These are phyloP conservation scores for Spheniscus mendiculus DNA, from an alignment of 2,113 vertebrate genomes.

Conservation along the genomic window DNA sequence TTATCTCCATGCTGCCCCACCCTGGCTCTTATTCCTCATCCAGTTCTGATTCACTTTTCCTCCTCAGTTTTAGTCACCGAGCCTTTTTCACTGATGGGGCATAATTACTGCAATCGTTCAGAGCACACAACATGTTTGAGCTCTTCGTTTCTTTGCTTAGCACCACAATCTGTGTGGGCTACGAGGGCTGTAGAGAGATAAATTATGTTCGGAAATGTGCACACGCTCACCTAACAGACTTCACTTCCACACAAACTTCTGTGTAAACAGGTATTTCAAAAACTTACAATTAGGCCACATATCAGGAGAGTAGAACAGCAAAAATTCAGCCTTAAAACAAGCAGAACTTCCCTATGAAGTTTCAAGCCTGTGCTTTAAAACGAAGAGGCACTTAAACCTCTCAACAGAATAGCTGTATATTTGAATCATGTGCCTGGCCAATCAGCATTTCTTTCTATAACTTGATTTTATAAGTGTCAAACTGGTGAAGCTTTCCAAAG, in stretches of 20 bases:
- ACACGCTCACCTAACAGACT: neutral
- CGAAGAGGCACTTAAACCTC: neutral
- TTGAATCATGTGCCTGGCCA: neutral
- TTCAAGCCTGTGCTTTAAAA: neutral
- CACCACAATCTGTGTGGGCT: neutral
- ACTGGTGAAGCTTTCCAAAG: neutral
- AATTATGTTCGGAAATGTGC: neutral
- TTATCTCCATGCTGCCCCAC: neutral
- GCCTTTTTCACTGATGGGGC: neutral
- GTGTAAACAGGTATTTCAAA: neutral
- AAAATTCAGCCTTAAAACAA: neutral
- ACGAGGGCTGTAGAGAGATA: neutral
- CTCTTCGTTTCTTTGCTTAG: neutral
- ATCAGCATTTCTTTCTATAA: neutral
- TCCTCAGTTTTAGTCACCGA: neutral
- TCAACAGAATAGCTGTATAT: neutral
- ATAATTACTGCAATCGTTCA: neutral
- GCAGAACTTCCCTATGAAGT: neutral
- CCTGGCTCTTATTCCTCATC: neutral
- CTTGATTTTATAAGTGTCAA: neutral
- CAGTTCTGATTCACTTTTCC: slow-evolving; percentile 7
- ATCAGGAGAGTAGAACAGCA: neutral
- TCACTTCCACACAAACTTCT: neutral
- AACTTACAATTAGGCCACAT: neutral
- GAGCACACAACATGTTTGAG: neutral